phyloP scores from a whole-genome alignment of 2,113 vertebrate species.

The Dipodomys ordii region DNA sequence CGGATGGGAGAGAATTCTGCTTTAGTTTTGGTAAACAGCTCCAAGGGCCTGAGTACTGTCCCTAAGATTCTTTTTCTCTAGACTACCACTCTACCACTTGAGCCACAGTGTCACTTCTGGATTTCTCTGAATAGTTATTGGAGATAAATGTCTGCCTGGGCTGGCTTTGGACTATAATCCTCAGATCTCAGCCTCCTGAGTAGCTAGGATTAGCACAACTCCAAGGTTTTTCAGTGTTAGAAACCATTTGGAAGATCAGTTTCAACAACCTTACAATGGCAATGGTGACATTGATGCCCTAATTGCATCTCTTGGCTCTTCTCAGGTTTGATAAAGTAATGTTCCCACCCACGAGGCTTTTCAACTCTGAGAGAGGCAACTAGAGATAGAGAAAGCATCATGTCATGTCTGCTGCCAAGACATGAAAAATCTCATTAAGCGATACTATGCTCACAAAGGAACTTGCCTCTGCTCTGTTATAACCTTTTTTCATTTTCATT shows the following conservation, averaged over 20 bases:
- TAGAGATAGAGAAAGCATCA: neutral
- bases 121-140: too few relatives aligned
- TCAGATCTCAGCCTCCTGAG: too few relatives aligned
- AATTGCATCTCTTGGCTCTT: neutral
- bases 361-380: neutral
- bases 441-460: neutral
- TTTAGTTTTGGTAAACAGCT: neutral
- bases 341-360: neutral
- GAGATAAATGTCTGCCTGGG: too few relatives aligned
- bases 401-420: neutral
- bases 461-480: neutral
- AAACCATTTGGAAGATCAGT: neutral
- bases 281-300: neutral
- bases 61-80: too few relatives aligned
- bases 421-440: neutral
- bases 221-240: neutral
- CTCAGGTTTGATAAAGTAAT: neutral
- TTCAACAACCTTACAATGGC: neutral
- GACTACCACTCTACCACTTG: too few relatives aligned
- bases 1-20: neutral
- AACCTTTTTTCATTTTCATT: slow-evolving; percentile 49
- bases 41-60: too few relatives aligned
- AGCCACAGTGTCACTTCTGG: too few relatives aligned
- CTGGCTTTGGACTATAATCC: too few relatives aligned
- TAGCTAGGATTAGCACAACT: too few relatives aligned